Evolutionary conservation across 2,888 invertebrate species (phyloP).

Genomic region (Tipula confusa): DNA sequence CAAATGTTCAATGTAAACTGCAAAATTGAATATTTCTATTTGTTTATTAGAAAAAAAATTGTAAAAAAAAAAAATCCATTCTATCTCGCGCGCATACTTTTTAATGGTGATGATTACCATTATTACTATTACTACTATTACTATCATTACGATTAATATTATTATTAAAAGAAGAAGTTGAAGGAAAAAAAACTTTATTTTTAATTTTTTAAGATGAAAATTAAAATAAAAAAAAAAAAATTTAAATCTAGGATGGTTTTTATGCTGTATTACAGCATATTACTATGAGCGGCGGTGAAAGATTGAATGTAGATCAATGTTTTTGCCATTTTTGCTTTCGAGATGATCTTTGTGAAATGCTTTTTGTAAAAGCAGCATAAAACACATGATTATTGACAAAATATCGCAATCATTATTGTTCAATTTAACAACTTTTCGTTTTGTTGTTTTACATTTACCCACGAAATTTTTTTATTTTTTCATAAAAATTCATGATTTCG

Average conservation of each 20-base stretch:
- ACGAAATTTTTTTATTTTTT: too few relatives aligned
- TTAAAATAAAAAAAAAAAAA: neutral
- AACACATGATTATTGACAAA: too few relatives aligned
- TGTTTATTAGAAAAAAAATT: constrained; percentile 17
- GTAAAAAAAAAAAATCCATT: neutral
- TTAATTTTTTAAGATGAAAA: neutral
- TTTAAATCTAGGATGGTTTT: neutral
- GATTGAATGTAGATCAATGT: constrained; percentile 25
- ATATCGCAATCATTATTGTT: neutral
- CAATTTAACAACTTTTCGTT: neutral
- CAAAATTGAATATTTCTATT: constrained; percentile 20
- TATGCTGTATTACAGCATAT: neutral
- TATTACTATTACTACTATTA: neutral
- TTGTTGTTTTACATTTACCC: neutral
- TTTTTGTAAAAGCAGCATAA: neutral
- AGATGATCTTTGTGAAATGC: neutral
- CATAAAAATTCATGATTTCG: neutral
- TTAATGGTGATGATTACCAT: constrained; percentile 26
- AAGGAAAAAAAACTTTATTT: neutral
- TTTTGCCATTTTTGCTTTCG: neutral
- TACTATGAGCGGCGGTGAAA: neutral
- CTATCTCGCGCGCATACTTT: neutral
- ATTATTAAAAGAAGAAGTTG: neutral
- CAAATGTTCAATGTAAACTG: constrained; percentile 30
- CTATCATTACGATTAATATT: neutral